phyloP scores from a whole-genome alignment of 2,797 vertebrate genomes.

The Monodelphis domestica region DNA sequence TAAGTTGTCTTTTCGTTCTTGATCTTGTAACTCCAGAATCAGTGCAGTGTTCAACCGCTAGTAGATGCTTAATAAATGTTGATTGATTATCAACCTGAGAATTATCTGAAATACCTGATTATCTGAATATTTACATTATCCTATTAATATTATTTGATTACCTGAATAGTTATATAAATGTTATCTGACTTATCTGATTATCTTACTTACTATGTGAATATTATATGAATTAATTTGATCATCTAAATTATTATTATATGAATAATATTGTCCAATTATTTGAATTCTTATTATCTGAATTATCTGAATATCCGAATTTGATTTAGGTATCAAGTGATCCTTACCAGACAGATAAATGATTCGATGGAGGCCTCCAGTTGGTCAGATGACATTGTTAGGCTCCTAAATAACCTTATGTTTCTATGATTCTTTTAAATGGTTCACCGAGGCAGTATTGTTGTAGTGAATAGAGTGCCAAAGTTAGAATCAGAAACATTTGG shows the following conservation, averaged over 20 bases:
- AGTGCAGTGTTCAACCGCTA: neutral
- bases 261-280: too few relatives aligned
- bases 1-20: neutral
- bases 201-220: too few relatives aligned
- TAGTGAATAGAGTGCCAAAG: neutral
- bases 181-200: too few relatives aligned
- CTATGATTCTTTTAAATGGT: neutral
- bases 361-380: neutral
- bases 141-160: too few relatives aligned
- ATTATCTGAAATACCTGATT: too few relatives aligned
- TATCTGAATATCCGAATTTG: neutral
- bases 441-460: neutral
- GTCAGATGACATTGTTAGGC: neutral
- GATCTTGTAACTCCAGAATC: neutral
- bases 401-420: neutral
- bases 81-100: neutral
- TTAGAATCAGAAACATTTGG: slow-evolving; percentile 16
- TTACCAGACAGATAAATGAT: neutral
- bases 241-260: too few relatives aligned
- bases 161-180: too few relatives aligned
- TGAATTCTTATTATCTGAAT: too few relatives aligned
- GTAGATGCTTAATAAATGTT: neutral
- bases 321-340: neutral
- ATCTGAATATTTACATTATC: too few relatives aligned
- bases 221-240: too few relatives aligned